Conservation (phyloP, 2,888 invertebrate genomes). For the Drosophila conformis region DNA sequence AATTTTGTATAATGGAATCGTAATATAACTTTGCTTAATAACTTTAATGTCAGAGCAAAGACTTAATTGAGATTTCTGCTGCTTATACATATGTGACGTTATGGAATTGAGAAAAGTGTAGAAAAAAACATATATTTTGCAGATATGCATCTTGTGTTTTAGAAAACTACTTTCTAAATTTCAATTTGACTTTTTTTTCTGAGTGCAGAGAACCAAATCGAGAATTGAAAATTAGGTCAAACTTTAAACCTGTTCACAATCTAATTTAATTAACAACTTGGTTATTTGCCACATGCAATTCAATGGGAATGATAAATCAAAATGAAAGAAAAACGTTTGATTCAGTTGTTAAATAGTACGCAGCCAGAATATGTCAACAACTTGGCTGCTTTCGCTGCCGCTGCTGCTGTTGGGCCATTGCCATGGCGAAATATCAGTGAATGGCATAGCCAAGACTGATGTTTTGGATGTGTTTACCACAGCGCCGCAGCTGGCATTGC, state of each 20-base stretch:
- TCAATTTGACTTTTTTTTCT: background rate
- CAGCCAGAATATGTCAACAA: slow-evolving; percentile 53
- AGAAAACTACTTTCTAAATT: background rate
- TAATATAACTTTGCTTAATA: background rate
- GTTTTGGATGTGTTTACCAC: slow-evolving; percentile 47
- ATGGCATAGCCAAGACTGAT: slow-evolving; percentile 34
- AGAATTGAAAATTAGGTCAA: slow-evolving; percentile 44
- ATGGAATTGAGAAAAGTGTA: background rate
- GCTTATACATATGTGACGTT: background rate
- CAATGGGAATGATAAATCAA: slow-evolving; percentile 24
- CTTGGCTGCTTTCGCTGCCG: slow-evolving; percentile 35
- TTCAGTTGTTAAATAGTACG: slow-evolving; percentile 56
- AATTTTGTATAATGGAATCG: background rate
- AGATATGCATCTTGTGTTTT: background rate
- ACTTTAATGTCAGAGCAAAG: background rate
- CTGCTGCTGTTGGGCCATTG: slow-evolving; percentile 34
- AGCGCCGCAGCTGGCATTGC: slow-evolving; percentile 31
- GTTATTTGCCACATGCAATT: slow-evolving; percentile 27
- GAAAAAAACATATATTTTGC: background rate
- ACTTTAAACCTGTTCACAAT: slow-evolving; percentile 26
- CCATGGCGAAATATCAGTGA: slow-evolving; percentile 25
- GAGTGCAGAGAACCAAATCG: background rate
- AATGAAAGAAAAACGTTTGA: slow-evolving; percentile 32
- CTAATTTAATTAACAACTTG: slow-evolving; percentile 75
- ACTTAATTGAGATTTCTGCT: background rate